A percentile compares a stretch with the other conserved stretches of the same genome.
These are phyloP conservation scores for Bombus balteatus DNA, from an alignment of 1,140 invertebrate genomes.

Conservation along the genomic window DNA sequence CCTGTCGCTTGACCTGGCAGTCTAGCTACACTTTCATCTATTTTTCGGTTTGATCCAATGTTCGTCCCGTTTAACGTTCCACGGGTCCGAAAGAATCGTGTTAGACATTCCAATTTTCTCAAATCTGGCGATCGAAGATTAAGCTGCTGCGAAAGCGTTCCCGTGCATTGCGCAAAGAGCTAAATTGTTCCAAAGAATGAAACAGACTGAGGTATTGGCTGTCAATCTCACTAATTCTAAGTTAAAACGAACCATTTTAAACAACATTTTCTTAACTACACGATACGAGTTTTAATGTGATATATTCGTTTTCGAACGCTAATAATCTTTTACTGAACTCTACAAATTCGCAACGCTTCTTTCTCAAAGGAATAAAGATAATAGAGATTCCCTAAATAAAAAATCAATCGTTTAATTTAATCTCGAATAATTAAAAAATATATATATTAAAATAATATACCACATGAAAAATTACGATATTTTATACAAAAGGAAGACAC, in stretches of 20 bases:
- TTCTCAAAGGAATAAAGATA: too few relatives aligned
- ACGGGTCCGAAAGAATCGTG: background rate
- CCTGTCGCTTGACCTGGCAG: background rate
- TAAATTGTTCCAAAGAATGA: background rate
- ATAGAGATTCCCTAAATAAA: too few relatives aligned
- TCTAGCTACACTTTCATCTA: constrained; percentile 4
- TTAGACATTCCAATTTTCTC: constrained; percentile 1
- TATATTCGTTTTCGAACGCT: too few relatives aligned
- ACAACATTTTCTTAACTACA: too few relatives aligned
- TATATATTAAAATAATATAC: background rate
- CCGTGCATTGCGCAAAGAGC: background rate
- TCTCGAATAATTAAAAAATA: too few relatives aligned
- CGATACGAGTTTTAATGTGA: background rate
- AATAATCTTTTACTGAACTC: too few relatives aligned
- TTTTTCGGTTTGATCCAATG: constrained; percentile 6
- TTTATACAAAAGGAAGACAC: too few relatives aligned
- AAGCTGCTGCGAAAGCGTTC: background rate
- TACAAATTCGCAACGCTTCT: too few relatives aligned
- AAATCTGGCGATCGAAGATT: background rate
- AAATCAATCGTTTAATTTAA: too few relatives aligned
- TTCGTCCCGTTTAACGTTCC: background rate
- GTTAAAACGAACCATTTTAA: background rate
- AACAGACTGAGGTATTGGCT: background rate
- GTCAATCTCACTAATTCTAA: background rate
- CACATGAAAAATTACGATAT: background rate